These are phyloP conservation scores for Dasysyrphus tricinctus DNA, from an alignment of 2,888 invertebrate genomes.

Conservation along the genomic window DNA sequence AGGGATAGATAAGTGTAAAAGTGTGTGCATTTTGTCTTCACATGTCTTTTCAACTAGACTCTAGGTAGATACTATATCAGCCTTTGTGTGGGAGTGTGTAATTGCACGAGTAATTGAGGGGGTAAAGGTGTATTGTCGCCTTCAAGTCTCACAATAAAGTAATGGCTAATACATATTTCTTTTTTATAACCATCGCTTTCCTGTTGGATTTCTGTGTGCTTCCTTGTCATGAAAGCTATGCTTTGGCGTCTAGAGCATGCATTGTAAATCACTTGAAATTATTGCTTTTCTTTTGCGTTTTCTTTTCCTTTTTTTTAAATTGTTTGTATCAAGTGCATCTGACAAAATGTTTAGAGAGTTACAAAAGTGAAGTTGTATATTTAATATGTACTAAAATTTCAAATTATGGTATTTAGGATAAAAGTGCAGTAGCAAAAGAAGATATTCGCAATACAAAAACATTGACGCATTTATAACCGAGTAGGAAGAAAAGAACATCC, in stretches of 20 bases:
- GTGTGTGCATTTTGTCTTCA: not conserved
- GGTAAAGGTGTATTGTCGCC: constrained; percentile 81
- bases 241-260: constrained; percentile 45
- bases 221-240: constrained; percentile 30
- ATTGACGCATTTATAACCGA: not conserved
- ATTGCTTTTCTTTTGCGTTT: constrained; percentile 5
- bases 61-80: not conserved
- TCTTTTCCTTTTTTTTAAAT: no score
- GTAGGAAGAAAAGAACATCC: not conserved
- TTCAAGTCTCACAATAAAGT: constrained; percentile 82
- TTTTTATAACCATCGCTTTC: constrained; percentile 81
- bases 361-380: not conserved
- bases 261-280: constrained; percentile 47
- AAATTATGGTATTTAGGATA: no score
- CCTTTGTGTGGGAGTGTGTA: constrained; percentile 37
- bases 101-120: constrained; percentile 63
- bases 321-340: not conserved
- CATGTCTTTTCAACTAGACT: not conserved
- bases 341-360: not conserved
- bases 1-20: not conserved
- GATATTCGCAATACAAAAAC: no score
- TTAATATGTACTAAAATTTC: not conserved
- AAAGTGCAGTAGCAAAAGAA: no score
- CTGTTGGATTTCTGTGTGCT: constrained; percentile 67
- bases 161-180: constrained; percentile 82